Conservation (phyloP, 2,888 invertebrate species). For the Bugulina stolonifera region DNA sequence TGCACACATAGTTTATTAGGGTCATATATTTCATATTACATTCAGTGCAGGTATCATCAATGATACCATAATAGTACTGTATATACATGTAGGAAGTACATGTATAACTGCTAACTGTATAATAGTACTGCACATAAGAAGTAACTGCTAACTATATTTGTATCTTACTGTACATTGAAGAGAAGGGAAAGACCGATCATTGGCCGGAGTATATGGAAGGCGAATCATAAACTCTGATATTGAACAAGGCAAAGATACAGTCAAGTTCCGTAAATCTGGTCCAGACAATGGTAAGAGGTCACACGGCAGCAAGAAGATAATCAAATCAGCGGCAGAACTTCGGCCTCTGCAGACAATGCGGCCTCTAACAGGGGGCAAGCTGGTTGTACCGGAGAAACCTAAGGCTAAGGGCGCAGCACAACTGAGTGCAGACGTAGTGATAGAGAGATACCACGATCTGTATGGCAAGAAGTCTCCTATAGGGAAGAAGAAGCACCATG, state of each 20-base stretch:
- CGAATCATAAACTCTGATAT: conserved; percentile 2
- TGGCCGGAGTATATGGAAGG: background rate
- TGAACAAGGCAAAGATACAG: background rate
- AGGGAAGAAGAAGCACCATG: background rate
- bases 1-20: too few relatives aligned
- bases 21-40: too few relatives aligned
- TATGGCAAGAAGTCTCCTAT: background rate
- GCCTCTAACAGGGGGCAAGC: background rate
- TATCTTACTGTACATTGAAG: too few relatives aligned
- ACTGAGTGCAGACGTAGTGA: background rate
- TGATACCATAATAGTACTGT: too few relatives aligned
- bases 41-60: too few relatives aligned
- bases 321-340: conserved; percentile 16
- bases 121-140: too few relatives aligned
- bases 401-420: background rate
- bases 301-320: background rate
- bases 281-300: background rate
- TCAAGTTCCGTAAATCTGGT: background rate
- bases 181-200: background rate
- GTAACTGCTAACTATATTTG: too few relatives aligned
- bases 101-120: too few relatives aligned
- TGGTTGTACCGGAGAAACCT: conserved; percentile 9
- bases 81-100: too few relatives aligned
- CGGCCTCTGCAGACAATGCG: background rate
- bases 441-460: conserved; percentile 11